Evolutionary conservation across 2,797 vertebrate species (phyloP), one percentile per base, ranked within the genome.

Genomic region (Poeciliopsis infans): DNA sequence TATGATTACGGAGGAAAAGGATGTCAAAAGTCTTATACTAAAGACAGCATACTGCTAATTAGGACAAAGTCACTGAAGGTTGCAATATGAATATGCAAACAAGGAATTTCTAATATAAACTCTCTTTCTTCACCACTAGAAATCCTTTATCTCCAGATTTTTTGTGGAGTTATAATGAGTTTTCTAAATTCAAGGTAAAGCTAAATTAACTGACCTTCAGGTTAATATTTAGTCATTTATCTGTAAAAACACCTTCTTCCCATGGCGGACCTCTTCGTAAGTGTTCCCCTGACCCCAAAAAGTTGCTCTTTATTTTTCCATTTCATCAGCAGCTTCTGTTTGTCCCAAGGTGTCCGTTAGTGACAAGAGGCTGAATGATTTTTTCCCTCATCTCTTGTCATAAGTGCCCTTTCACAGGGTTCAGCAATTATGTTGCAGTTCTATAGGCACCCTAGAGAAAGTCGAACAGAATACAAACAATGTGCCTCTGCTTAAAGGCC

Each of bases 401-500:
- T 70, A 64, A 41, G 53, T 43, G 36, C 78, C 36, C 78, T 69
- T 80, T 72, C 46, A 77, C 46, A 61, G n/a, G 31, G 53, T 47
- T 16, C 28, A 39, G 61, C 28, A 72, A 45, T 66, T 33, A 59
- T 45, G 45, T 76, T 76, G 64, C 69, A 31, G 41, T 74, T 77
- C 55, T 74, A 20, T 59, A 61, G 71, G 71, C n/a, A 41, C 64
- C 46, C 47, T 61, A 8, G 41, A 61, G 66, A 75, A 64, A 43
- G 36, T 31, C 28, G 75, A 70, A 51, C 76, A 76, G 53, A 76
- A 73, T 78, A 71, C 46, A 25, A 75, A 64, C 57, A 78, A 33
- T 20, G 74, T 69, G 76, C 55, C 57, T 70, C n/a, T 46, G 57
- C 78, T 79, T 55, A 82, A 89, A 80, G 76, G 79, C 57, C 47